These are phyloP conservation scores for Chlorops oryzae DNA, from an alignment of 1,140 invertebrate species.

Conservation along the genomic window DNA sequence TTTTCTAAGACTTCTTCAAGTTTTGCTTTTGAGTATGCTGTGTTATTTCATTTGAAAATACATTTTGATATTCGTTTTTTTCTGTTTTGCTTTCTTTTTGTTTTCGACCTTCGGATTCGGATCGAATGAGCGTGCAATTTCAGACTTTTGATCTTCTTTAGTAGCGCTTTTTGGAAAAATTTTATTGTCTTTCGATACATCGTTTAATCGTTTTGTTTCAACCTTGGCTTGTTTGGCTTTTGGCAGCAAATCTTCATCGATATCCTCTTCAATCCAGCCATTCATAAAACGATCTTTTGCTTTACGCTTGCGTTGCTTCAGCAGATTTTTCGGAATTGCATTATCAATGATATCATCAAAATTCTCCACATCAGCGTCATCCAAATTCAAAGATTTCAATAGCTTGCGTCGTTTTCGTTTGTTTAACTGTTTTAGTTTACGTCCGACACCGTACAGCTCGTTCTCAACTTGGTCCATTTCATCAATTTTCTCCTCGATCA, in stretches of 20 bases:
- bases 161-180: constrained; percentile 2
- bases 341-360: constrained; percentile 33
- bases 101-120: neutral
- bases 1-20: constrained; percentile 1
- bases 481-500: constrained; percentile 36
- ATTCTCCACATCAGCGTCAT: constrained; percentile 38
- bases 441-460: constrained; percentile 25
- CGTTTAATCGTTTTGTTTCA: neutral
- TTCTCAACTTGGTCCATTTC: constrained; percentile 37
- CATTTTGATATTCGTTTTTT: neutral
- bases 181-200: too few species aligned
- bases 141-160: neutral
- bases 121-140: neutral
- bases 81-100: neutral
- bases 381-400: constrained; percentile 35
- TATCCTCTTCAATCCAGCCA: constrained; percentile 37
- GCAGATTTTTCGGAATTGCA: constrained; percentile 29
- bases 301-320: constrained; percentile 26
- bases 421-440: constrained; percentile 40
- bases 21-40: constrained; percentile 1
- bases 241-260: constrained; percentile 7
- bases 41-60: too few species aligned
- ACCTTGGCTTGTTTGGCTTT: constrained; percentile 4
- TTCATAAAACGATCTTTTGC: constrained; percentile 24
- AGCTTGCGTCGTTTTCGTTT: constrained; percentile 41